Base-by-base conservation (phyloP, 2,797 vertebrate species). In the Hippocampus kuda region DNA sequence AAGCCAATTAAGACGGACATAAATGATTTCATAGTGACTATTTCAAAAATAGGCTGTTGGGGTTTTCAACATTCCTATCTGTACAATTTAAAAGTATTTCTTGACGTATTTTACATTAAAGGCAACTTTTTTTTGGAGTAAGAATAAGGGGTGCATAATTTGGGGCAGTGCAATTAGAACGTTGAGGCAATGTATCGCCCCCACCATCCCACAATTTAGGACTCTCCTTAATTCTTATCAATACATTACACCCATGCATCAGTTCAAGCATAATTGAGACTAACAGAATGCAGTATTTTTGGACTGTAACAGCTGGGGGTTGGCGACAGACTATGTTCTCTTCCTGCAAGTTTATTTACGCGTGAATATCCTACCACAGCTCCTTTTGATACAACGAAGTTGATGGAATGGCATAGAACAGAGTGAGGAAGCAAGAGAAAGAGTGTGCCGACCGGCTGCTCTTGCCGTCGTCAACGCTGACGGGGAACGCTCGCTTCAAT, bases 71-170 rank as follows among this genome's bases (percentile, higher is more conserved):
- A 86, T 86, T 88, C 80, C 76, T 85, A 70, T 84, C 77, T 78
- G 78, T 83, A 83, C 79, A 80, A 67, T 78, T 82, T 87, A 75
- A 79, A 83, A 88, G 85, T 83, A 85, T 84, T 81, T 85, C 75
- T 77, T 65, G 81, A 86, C 84, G 73, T 80, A 16, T 46, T 86
- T 85, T 87, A 81, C 81, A 85, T 85, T 62, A 86, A 91, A 90
- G 89, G 88, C 88, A 89, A 89, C 86, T 80, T 84, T 87, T 73
- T 72, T 60, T 27, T 54, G 68, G 73, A 80, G 69, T 54, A 72
- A 79, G 76, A 84, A 74, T 75, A 83, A 59, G 76, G 44, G 82
- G 73, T 81, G 78, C 83, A 81, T 84, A 71, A 86, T 83, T 81
- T 72, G 76, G 86, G 79, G 70, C 72, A 88, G 84, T 87, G 86